These are phyloP conservation scores for Sinocyclocheilus anophthalmus DNA, from an alignment of 2,113 vertebrate genomes.

Conservation along the genomic window DNA sequence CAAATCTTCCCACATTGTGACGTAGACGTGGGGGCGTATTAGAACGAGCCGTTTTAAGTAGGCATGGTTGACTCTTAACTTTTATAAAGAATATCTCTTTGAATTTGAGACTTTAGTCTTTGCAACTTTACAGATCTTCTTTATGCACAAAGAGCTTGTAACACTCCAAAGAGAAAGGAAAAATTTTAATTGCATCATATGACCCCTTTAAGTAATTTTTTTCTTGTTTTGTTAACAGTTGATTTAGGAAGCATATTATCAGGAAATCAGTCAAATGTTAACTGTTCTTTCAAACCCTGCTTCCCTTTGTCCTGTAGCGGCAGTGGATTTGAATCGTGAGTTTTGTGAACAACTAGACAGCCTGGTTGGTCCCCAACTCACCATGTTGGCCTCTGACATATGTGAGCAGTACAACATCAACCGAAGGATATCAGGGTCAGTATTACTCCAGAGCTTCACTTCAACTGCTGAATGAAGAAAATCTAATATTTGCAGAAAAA, in stretches of 20 bases:
- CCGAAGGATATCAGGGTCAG: slow-evolving; percentile 91
- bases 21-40: no score
- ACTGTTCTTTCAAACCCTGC: not conserved
- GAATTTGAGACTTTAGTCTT: no score
- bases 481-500: not conserved
- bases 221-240: not conserved
- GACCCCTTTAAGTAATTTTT: no score
- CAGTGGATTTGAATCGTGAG: slow-evolving; percentile 85
- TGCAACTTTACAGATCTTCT: no score
- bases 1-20: no score
- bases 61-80: no score
- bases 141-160: no score
- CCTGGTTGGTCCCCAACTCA: slow-evolving; percentile 96
- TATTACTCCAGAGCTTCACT: slow-evolving; percentile 52
- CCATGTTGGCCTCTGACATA: slow-evolving; percentile 93
- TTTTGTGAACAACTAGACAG: slow-evolving; percentile 92
- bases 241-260: not conserved
- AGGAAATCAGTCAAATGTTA: not conserved
- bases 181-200: no score
- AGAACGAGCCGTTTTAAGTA: no score
- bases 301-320: slow-evolving; percentile 70
- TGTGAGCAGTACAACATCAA: slow-evolving; percentile 98
- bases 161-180: no score
- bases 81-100: no score
- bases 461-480: not conserved